Evolutionary conservation across 2,888 invertebrate species (phyloP).

Genomic region (Dioctria linearis): DNA sequence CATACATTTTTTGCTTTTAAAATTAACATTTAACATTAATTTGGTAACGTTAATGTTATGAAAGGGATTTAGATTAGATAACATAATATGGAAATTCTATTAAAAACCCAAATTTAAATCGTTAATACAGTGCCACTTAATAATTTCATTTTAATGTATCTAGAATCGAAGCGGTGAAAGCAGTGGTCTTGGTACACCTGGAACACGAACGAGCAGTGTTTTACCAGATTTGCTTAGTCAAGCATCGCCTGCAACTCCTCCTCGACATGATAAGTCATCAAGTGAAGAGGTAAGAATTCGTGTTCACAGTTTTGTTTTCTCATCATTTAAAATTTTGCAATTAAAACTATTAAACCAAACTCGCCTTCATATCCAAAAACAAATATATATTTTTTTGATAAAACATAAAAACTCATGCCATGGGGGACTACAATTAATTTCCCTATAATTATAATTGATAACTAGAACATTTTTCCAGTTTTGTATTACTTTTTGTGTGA

Average conservation of each 20-base stretch:
- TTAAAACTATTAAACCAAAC: conserved; percentile 37
- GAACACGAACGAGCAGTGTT: conserved; percentile 91
- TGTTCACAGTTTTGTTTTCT: conserved; percentile 13
- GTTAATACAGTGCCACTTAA: too few species aligned
- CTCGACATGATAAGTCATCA: conserved; percentile 91
- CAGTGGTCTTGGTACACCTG: conserved; percentile 74
- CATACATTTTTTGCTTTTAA: background rate
- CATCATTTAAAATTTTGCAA: background rate
- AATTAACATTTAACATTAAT: background rate
- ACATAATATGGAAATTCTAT: too few species aligned
- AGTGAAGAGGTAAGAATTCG: conserved; percentile 90
- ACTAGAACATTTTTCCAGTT: too few species aligned
- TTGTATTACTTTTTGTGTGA: conserved; percentile 59
- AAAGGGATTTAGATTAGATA: too few species aligned
- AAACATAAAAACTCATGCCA: background rate
- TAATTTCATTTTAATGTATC: conserved; percentile 24
- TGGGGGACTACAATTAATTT: background rate
- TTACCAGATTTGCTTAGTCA: conserved; percentile 96
- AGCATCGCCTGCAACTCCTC: conserved; percentile 88
- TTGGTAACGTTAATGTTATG: background rate
- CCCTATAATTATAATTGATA: too few species aligned
- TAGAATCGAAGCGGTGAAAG: conserved; percentile 70
- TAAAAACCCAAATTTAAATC: too few species aligned
- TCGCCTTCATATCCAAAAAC: background rate
- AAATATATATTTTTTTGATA: background rate